These are phyloP conservation scores for Drosophila fuyamai DNA, from an alignment of 1,140 invertebrate species.

Conservation along the genomic window DNA sequence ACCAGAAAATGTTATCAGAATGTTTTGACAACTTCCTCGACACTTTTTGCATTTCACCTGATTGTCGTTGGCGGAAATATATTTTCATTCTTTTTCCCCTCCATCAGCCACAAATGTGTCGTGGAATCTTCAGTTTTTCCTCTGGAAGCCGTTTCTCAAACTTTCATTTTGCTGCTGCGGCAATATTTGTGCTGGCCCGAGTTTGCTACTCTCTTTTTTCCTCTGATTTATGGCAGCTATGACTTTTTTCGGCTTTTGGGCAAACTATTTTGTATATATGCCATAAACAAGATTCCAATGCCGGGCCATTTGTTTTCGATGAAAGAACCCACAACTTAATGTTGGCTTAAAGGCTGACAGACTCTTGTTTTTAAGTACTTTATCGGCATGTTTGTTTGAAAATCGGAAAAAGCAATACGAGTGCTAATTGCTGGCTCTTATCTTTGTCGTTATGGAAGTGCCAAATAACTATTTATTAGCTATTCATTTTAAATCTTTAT, in stretches of 20 bases:
- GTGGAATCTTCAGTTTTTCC: slow-evolving; percentile 28
- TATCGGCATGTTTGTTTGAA: not conserved
- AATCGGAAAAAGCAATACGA: not conserved
- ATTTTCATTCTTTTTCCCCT: slow-evolving; percentile 22
- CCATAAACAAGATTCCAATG: slow-evolving; percentile 36
- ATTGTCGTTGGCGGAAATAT: slow-evolving; percentile 55
- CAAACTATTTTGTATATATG: slow-evolving; percentile 31
- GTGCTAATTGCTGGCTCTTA: not conserved
- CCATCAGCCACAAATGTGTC: slow-evolving; percentile 24
- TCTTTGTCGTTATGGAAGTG: not conserved
- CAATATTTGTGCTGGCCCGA: slow-evolving; percentile 14
- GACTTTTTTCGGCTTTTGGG: slow-evolving; percentile 28
- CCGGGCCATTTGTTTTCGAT: slow-evolving; percentile 18
- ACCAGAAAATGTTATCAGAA: slow-evolving; percentile 42
- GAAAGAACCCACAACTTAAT: slow-evolving; percentile 2
- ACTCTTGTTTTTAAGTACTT: not conserved
- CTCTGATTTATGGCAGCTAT: slow-evolving; percentile 45
- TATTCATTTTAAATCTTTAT: too few relatives aligned
- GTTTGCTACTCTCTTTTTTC: slow-evolving; percentile 14
- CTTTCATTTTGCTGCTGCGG: slow-evolving; percentile 14
- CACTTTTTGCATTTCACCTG: slow-evolving; percentile 56
- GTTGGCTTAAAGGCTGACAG: slow-evolving; percentile 1
- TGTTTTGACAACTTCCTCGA: slow-evolving; percentile 62
- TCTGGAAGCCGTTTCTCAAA: slow-evolving; percentile 44
- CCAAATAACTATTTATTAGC: too few relatives aligned